These are phyloP conservation scores for Mnemiopsis leidyi DNA, from an alignment of 37 sponge, comb jelly and placozoan species.

Conservation along the genomic window DNA sequence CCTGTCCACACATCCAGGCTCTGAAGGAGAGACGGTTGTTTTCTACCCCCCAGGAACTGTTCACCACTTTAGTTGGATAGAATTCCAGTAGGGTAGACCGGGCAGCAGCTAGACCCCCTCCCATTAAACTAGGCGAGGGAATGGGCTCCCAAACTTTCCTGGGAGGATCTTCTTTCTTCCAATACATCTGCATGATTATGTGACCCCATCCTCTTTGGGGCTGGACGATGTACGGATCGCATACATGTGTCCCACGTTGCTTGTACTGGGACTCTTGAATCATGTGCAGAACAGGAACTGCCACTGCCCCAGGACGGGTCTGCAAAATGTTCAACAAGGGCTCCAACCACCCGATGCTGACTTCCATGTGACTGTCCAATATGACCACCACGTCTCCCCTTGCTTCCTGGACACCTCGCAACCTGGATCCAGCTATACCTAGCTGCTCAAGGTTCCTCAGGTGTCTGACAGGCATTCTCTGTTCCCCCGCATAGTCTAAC, in stretches of 20 bases:
- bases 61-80: neutral
- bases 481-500: neutral
- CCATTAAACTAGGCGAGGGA: neutral
- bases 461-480: neutral
- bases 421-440: neutral
- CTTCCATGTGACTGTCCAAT: constrained; percentile 43
- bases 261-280: neutral
- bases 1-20: constrained; percentile 35
- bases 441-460: neutral
- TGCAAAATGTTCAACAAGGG: neutral
- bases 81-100: neutral
- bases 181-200: neutral
- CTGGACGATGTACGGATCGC: neutral
- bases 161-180: neutral
- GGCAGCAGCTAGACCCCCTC: neutral
- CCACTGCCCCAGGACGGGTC: neutral
- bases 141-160: neutral
- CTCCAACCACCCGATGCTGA: neutral
- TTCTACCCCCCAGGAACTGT: constrained; percentile 15
- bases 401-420: neutral
- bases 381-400: neutral
- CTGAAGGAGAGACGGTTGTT: constrained; percentile 38
- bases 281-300: constrained; percentile 36
- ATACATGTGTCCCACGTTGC: neutral
- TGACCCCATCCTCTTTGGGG: neutral